Evolutionary conservation across 2,113 vertebrate genomes (phyloP).

Genomic region (Lamprotornis superbus): DNA sequence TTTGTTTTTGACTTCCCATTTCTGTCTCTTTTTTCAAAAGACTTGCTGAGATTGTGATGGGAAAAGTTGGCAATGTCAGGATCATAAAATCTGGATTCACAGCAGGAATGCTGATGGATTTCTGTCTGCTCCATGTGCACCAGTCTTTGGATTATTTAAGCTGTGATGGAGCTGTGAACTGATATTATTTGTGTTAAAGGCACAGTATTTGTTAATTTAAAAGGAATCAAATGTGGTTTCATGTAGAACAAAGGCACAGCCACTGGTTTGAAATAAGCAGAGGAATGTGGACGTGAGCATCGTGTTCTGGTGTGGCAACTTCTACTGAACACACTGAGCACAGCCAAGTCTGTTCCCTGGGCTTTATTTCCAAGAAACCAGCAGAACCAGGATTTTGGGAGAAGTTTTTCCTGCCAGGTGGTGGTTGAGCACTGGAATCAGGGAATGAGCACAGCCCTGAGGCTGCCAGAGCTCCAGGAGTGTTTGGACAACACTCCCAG

Average conservation of each 20-base stretch:
- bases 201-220: neutral
- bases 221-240: neutral
- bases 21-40: neutral
- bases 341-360: neutral
- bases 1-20: neutral
- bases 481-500: rapidly evolving
- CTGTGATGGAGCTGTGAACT: neutral
- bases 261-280: neutral
- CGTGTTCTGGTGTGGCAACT: neutral
- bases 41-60: neutral
- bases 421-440: neutral
- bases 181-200: neutral
- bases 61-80: neutral
- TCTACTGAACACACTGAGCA: neutral
- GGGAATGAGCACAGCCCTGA: neutral
- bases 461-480: neutral
- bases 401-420: neutral
- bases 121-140: neutral
- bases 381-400: neutral
- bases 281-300: neutral
- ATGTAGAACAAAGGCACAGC: neutral
- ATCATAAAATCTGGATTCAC: neutral
- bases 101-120: neutral
- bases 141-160: neutral
- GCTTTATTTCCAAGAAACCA: neutral